Conservation (phyloP, 2,888 invertebrate species). For the Thymelicus acteon region DNA sequence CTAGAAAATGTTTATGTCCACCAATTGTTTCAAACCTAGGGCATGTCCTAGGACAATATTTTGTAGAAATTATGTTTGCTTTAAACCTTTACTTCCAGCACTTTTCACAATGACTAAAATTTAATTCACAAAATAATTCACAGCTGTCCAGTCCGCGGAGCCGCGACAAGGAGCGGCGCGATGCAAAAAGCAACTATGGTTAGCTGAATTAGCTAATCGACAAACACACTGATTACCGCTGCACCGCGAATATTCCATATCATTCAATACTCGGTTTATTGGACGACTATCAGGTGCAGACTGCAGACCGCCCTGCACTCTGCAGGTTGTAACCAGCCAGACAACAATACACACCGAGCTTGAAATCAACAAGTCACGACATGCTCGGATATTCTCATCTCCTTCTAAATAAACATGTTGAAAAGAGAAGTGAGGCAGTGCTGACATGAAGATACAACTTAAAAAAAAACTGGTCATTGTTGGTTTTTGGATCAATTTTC, state of each 20-base stretch:
- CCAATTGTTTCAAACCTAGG: too few relatives aligned
- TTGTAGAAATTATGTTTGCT: too few relatives aligned
- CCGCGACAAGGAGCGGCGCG: not conserved
- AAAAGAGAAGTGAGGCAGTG: conserved; percentile 9
- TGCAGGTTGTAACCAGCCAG: not conserved
- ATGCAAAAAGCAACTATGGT: too few relatives aligned
- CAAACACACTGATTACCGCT: too few relatives aligned
- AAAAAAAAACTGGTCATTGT: not conserved
- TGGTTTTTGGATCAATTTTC: not conserved
- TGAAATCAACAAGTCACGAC: conserved; percentile 37
- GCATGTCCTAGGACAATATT: not conserved
- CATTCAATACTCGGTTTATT: not conserved
- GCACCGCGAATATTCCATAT: not conserved
- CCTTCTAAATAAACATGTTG: conserved; percentile 10
- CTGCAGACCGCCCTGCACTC: not conserved
- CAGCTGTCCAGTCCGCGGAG: not conserved
- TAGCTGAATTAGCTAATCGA: too few relatives aligned
- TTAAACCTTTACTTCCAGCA: too few relatives aligned
- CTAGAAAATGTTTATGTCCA: too few relatives aligned
- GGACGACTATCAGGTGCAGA: not conserved
- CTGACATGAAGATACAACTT: not conserved
- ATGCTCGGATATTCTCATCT: conserved; percentile 30
- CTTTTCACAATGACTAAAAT: too few relatives aligned
- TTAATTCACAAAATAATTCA: not conserved
- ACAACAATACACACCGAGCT: not conserved